Evolutionary conservation across 2,113 vertebrate species (phyloP).

Genomic region (Myotis davidii): DNA sequence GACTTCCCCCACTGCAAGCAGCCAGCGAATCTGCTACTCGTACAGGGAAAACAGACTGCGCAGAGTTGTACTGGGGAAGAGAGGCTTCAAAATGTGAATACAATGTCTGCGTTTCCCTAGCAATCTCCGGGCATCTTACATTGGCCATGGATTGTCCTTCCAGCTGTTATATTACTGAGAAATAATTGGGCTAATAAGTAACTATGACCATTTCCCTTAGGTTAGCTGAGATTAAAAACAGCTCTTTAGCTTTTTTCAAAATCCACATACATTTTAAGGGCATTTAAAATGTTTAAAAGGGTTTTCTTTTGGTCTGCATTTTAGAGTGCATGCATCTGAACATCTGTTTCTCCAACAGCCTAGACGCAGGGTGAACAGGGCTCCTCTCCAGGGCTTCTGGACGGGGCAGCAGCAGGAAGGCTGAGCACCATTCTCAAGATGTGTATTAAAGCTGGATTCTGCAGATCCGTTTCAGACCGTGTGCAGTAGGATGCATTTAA

Average conservation of each 20-base stretch:
- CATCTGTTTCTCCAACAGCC: not conserved
- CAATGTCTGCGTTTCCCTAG: not conserved
- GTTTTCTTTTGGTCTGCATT: not conserved
- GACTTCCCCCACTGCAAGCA: not conserved
- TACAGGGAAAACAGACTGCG: not conserved
- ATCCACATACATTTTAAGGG: not conserved
- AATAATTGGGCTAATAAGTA: not conserved
- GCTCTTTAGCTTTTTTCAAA: slow-evolving; percentile 2
- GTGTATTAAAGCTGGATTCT: not conserved
- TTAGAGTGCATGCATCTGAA: not conserved
- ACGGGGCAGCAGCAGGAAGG: not conserved
- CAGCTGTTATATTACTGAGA: not conserved
- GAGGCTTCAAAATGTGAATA: not conserved
- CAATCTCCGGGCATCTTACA: not conserved
- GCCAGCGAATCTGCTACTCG: not conserved
- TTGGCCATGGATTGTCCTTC: not conserved
- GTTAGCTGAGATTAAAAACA: not conserved
- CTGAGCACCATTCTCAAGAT: not conserved
- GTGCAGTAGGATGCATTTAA: not conserved
- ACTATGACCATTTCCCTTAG: not conserved
- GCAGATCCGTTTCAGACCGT: not conserved
- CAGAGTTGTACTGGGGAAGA: not conserved
- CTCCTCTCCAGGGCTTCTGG: not conserved
- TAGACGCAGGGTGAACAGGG: too few species aligned
- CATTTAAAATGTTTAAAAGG: not conserved